Base-by-base conservation (phyloP, 2,797 vertebrate species). In the Acrossocheilus wenchowensis region DNA sequence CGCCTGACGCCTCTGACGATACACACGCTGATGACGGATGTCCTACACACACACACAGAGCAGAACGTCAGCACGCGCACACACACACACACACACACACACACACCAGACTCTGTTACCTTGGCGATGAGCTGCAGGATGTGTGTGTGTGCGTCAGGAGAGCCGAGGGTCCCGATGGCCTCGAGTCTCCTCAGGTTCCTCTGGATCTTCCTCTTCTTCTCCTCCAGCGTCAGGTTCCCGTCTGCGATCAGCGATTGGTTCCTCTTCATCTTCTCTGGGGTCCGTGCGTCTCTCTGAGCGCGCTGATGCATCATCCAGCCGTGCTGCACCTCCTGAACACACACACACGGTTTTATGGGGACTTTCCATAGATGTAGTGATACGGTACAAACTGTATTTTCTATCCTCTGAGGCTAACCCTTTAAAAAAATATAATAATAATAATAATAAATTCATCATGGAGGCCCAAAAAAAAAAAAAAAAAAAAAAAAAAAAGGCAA, bases 121-220 rank as follows among this genome's bases (percentile, higher is more conserved):
- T 97, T 97, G 83, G 96, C 97, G 68, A 99, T 94, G 90, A 96
- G 94, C 0, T 95, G 92, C 71, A 98, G 69, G 12, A 99, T 94
- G 79, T 95, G 94, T 86, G 95, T 92, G 77, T 97, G 95, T 0
- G 90, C 72, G 4, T 91, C 78, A 0, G 93, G 86, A 0, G 96
- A 82, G 14, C 79, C 90, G 82, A 97, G 87, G 12, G 97, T 77
- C 0, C 96, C 96, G 34, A 97, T 91, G 30, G 93, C 91, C 93
- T 99, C 96, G 34, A 99, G 89, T 6, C 87, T 93, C 66, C 95
- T 92, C 86, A 99, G 94, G 90, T 96, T 96, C 43, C 95, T 92
- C 87, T 95, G 84, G 78, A 98, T 94, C 79, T 96, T 97, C 71
- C 93, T 94, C 78, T 97, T 98, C 93, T 98, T 99, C 91, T 99